Conservation (phyloP, 2,888 invertebrate species). For the Siphlonurus alternatus region DNA sequence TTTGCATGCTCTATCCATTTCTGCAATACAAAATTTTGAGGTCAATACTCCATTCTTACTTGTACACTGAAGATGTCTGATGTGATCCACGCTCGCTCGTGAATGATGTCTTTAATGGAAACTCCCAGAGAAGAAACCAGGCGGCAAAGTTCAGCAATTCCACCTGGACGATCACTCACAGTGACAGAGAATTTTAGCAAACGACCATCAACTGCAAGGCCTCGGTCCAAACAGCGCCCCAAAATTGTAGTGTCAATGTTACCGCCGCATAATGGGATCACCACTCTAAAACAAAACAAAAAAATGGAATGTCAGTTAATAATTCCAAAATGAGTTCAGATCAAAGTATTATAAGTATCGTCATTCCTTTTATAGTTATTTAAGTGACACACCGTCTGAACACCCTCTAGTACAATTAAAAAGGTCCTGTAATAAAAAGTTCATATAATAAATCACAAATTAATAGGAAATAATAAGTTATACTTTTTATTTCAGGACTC, state of each 20-base stretch:
- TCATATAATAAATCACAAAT: too few relatives aligned
- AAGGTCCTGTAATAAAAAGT: too few relatives aligned
- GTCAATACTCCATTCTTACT: constrained; percentile 22
- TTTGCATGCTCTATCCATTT: neutral
- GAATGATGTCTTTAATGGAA: constrained; percentile 88
- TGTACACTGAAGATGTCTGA: constrained; percentile 72
- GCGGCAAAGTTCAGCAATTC: constrained; percentile 68
- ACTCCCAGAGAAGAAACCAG: constrained; percentile 61
- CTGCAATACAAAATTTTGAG: neutral
- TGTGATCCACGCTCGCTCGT: constrained; percentile 87
- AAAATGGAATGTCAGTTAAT: neutral
- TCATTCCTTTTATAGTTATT: too few relatives aligned
- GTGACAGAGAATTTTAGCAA: constrained; percentile 54
- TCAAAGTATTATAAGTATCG: too few relatives aligned
- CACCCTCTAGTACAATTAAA: too few relatives aligned
- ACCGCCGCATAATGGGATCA: constrained; percentile 68
- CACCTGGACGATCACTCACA: constrained; percentile 74
- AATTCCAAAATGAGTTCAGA: too few relatives aligned
- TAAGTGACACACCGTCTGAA: too few relatives aligned
- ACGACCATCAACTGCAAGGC: constrained; percentile 71
- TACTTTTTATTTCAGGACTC: too few relatives aligned
- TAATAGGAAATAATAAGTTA: too few relatives aligned
- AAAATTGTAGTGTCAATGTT: constrained; percentile 86
- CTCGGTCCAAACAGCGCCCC: constrained; percentile 73
- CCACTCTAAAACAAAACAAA: constrained; percentile 42